These are phyloP conservation scores for Montipora sp. DNA, from an alignment of 64 coral and sea anemone genomes.

Conservation along the genomic window DNA sequence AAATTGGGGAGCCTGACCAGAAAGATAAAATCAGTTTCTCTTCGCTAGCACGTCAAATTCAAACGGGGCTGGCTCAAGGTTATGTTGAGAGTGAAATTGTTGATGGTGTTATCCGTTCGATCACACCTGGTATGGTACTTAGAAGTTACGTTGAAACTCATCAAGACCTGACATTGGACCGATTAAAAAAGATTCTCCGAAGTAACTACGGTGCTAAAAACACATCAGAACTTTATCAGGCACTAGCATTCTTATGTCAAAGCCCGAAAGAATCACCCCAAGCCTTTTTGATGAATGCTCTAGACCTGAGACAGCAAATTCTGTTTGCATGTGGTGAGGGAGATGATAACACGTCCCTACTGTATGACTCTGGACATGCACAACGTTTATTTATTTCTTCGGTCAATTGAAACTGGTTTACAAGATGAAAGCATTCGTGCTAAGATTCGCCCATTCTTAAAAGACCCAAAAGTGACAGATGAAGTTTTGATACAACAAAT, in stretches of 20 bases:
- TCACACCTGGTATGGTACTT: conserved; percentile 63
- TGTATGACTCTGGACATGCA: conserved; percentile 39
- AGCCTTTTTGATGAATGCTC: conserved; percentile 72
- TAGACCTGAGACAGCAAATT: conserved; percentile 33
- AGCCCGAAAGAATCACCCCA: conserved; percentile 53
- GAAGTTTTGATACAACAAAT: conserved; percentile 69
- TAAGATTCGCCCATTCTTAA: conserved; percentile 71
- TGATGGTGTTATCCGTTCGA: conserved; percentile 63
- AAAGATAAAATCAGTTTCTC: conserved; percentile 65
- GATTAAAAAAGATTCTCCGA: conserved; percentile 54
- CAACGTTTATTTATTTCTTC: conserved; percentile 56
- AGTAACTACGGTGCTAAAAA: conserved; percentile 13
- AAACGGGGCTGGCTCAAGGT: not conserved
- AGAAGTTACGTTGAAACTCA: conserved; percentile 57
- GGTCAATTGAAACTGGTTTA: conserved; percentile 68
- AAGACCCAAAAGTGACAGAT: conserved; percentile 59
- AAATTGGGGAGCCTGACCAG: conserved; percentile 55
- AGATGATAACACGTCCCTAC: conserved; percentile 2
- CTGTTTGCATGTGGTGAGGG: conserved; percentile 7
- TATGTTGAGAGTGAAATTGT: conserved; percentile 59
- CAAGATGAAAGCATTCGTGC: conserved; percentile 73
- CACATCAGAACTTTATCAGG: conserved; percentile 62
- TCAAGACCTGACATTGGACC: conserved; percentile 44
- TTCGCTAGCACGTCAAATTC: conserved; percentile 33
- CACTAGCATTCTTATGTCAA: conserved; percentile 48